Percentiles rank a stretch among this genome's conserved stretches.
These are phyloP conservation scores for Philotrypesis tridentata DNA, from an alignment of 1,140 invertebrate species.

Conservation along the genomic window DNA sequence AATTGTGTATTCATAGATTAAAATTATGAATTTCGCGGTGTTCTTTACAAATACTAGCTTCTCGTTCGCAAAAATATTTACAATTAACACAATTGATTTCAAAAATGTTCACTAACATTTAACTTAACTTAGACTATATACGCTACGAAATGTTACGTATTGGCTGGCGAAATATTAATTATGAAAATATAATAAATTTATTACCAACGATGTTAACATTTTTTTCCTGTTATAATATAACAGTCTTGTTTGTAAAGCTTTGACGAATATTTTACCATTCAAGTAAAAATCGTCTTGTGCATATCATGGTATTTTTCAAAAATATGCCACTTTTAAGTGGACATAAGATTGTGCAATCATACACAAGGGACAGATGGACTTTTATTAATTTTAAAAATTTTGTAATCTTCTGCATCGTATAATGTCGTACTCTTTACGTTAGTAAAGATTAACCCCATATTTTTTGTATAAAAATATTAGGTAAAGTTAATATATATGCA, in stretches of 20 bases:
- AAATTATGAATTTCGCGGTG: neutral
- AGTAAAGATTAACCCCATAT: neutral
- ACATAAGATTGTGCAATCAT: constrained; percentile 18
- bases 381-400: neutral
- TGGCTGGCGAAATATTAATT: constrained; percentile 3
- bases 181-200: constrained; percentile 46
- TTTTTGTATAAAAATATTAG: neutral
- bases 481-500: too few species aligned
- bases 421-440: neutral
- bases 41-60: neutral
- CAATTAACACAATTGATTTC: constrained; percentile 6
- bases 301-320: neutral
- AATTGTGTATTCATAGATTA: neutral
- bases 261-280: constrained; percentile 26
- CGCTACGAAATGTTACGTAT: constrained; percentile 15
- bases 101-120: constrained; percentile 10
- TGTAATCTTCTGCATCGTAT: neutral
- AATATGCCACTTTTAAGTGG: constrained; percentile 2
- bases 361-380: constrained; percentile 47
- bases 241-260: neutral
- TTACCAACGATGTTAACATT: constrained; percentile 44
- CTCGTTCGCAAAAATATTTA: neutral
- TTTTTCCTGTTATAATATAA: constrained; percentile 14
- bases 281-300: constrained; percentile 16
- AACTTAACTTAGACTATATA: neutral